phyloP scores from a whole-genome alignment of 2,888 invertebrate species.

The Deilephila elpenor region DNA sequence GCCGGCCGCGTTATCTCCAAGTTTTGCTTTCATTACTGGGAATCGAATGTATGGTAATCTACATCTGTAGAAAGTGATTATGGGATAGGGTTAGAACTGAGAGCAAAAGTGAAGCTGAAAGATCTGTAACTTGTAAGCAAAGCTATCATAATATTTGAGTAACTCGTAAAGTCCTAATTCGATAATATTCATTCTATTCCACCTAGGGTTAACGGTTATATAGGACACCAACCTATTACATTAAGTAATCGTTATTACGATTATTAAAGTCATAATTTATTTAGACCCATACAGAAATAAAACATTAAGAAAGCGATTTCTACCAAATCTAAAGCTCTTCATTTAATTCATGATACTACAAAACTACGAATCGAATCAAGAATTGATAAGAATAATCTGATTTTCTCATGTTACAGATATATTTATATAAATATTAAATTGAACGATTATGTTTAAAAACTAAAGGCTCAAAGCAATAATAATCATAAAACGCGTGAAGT shows the following conservation, averaged over 20 bases:
- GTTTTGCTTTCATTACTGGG: not conserved
- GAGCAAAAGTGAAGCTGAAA: not conserved
- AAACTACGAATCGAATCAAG: not conserved
- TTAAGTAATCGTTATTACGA: too few relatives aligned
- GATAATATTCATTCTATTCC: too few relatives aligned
- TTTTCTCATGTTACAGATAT: not conserved
- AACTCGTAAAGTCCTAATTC: too few relatives aligned
- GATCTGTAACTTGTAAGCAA: too few relatives aligned
- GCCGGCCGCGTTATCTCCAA: not conserved
- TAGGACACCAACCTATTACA: too few relatives aligned
- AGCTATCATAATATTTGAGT: too few relatives aligned
- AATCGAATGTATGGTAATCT: not conserved
- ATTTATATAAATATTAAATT: not conserved
- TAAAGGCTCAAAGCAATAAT: not conserved
- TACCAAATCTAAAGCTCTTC: too few relatives aligned
- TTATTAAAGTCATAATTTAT: too few relatives aligned
- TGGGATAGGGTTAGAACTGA: not conserved
- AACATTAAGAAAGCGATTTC: too few relatives aligned
- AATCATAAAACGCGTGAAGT: constrained; percentile 1
- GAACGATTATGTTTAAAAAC: not conserved
- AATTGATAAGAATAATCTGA: not conserved
- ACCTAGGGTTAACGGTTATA: too few relatives aligned
- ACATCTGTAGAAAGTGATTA: not conserved
- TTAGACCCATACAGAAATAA: too few relatives aligned
- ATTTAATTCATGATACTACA: too few relatives aligned